Conservation (phyloP, 2,113 vertebrate genomes). For the Tringa solitaria region DNA sequence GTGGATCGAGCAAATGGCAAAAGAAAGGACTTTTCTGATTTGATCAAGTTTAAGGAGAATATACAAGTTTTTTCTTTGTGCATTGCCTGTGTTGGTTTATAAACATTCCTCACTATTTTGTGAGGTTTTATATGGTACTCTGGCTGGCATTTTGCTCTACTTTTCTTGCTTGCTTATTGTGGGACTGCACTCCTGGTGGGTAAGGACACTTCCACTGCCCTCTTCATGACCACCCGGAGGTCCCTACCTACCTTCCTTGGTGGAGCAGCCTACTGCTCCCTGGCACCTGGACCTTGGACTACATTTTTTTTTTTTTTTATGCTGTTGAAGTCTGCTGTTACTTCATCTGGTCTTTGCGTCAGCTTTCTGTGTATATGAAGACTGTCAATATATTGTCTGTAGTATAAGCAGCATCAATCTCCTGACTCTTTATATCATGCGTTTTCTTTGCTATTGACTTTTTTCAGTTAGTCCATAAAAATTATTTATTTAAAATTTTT, state of each 20-base stretch:
- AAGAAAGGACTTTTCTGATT: neutral
- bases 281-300: neutral
- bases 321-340: neutral
- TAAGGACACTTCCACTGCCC: neutral
- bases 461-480: neutral
- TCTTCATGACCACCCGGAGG: neutral
- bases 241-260: neutral
- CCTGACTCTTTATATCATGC: neutral
- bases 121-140: neutral
- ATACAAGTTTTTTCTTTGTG: neutral
- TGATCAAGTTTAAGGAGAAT: neutral
- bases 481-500: neutral
- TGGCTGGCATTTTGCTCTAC: neutral
- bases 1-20: neutral
- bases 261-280: neutral
- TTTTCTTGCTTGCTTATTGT: neutral
- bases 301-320: neutral
- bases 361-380: neutral
- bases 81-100: neutral
- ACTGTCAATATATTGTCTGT: neutral
- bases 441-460: neutral
- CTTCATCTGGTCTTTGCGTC: neutral
- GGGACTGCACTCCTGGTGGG: neutral
- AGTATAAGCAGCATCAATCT: neutral
- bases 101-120: neutral